Conservation (phyloP, 2,113 vertebrate genomes). For the Isurus oxyrinchus region DNA sequence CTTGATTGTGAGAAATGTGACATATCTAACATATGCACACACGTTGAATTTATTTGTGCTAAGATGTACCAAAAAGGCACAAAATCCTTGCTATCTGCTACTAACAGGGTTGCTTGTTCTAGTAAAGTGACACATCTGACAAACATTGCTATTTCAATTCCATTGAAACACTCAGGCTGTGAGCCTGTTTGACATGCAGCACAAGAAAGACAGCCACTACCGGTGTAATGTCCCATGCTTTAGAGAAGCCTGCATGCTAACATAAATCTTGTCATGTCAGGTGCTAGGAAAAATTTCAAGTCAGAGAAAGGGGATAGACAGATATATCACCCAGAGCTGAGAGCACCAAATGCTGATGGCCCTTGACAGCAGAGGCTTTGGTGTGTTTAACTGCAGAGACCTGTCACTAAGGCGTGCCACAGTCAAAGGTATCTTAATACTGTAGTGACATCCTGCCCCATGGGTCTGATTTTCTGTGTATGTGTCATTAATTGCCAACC, state of each 20-base stretch:
- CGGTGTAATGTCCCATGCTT: neutral
- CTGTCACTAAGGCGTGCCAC: neutral
- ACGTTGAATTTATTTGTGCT: neutral
- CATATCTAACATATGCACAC: slow-evolving; percentile 1
- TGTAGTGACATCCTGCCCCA: slow-evolving; percentile 9
- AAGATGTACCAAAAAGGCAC: neutral
- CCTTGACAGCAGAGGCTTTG: slow-evolving; percentile 25
- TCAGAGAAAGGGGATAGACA: slow-evolving; percentile 15
- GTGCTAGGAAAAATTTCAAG: slow-evolving; percentile 3
- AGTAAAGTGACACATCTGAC: slow-evolving; percentile 5
- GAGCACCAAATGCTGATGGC: slow-evolving; percentile 11
- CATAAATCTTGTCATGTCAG: slow-evolving; percentile 33
- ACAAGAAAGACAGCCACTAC: slow-evolving; percentile 22
- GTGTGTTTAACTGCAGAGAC: slow-evolving; percentile 30
- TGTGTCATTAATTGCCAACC: neutral
- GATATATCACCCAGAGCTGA: slow-evolving; percentile 29
- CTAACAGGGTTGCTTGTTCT: slow-evolving; percentile 30
- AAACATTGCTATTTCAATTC: slow-evolving; percentile 10
- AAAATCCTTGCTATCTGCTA: neutral
- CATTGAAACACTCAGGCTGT: slow-evolving; percentile 28
- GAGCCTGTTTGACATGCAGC: slow-evolving; percentile 12
- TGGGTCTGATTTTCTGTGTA: slow-evolving; percentile 10
- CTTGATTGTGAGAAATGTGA: neutral
- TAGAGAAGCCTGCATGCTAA: slow-evolving; percentile 27
- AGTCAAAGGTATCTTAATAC: slow-evolving; percentile 34